Evolutionary conservation across 2,888 invertebrate genomes (phyloP).

Genomic region (Euzetes globulus): DNA sequence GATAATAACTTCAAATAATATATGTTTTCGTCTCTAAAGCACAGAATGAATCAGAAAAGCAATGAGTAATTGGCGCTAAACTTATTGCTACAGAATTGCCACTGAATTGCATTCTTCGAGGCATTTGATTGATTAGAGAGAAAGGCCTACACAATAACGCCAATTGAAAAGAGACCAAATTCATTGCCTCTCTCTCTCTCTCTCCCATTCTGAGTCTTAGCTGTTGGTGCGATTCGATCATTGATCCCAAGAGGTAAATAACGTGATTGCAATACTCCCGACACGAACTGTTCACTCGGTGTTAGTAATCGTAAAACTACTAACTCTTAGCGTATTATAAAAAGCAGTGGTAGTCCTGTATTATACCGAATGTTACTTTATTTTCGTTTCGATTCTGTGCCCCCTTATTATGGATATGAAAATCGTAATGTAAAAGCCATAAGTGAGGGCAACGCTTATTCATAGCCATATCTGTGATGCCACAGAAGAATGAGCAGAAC

Average conservation of each 20-base stretch:
- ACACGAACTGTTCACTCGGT: background rate
- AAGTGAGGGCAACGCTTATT: background rate
- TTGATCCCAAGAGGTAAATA: conserved; percentile 26
- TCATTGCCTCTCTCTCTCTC: conserved; percentile 21
- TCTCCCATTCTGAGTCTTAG: background rate
- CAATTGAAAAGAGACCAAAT: conserved; percentile 21
- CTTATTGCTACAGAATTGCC: conserved; percentile 25
- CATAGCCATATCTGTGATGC: too few relatives aligned
- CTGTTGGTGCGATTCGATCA: conserved; percentile 13
- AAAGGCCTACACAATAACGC: conserved; percentile 16
- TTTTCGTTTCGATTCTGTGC: background rate
- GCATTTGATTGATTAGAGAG: conserved; percentile 26
- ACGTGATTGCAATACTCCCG: conserved; percentile 29
- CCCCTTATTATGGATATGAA: background rate
- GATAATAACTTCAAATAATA: background rate
- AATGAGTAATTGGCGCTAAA: conserved; percentile 20
- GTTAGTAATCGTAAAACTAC: conserved; percentile 6
- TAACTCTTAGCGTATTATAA: conserved; percentile 3
- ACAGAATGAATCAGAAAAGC: background rate
- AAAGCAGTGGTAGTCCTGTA: background rate
- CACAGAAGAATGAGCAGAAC: too few relatives aligned
- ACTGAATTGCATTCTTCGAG: background rate
- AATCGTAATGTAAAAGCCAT: background rate
- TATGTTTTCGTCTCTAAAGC: background rate
- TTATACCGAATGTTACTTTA: conserved; percentile 6